These are phyloP conservation scores for Ruditapes philippinarum DNA, from an alignment of 1,140 invertebrate genomes.

Conservation along the genomic window DNA sequence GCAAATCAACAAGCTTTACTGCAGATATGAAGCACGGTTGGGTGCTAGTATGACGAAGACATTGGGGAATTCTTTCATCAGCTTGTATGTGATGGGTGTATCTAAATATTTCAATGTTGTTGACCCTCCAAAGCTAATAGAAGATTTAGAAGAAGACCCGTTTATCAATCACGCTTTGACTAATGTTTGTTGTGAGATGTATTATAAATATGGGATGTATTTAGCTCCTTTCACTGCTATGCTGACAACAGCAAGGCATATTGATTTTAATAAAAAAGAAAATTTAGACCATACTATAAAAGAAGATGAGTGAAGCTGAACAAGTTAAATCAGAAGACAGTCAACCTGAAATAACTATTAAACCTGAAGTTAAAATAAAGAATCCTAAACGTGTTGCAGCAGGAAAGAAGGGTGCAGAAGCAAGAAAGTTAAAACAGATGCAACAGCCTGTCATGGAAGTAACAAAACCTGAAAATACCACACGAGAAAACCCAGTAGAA, in stretches of 20 bases:
- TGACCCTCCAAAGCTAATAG: conserved; percentile 29
- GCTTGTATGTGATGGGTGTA: too few relatives aligned
- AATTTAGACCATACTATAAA: neutral
- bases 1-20: conserved; percentile 50
- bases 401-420: conserved; percentile 15
- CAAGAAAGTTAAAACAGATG: neutral
- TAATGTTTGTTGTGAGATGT: conserved; percentile 4
- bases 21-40: conserved; percentile 53
- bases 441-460: neutral
- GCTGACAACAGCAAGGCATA: too few relatives aligned
- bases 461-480: neutral
- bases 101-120: too few relatives aligned
- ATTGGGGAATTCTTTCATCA: conserved; percentile 50
- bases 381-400: conserved; percentile 3
- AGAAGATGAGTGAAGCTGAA: conserved; percentile 24
- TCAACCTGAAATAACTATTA: too few relatives aligned
- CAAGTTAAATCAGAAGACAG: neutral
- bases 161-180: too few relatives aligned
- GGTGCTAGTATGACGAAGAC: conserved; percentile 51
- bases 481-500: too few relatives aligned
- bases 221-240: conserved; percentile 33
- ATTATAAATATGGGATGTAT: conserved; percentile 34
- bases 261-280: neutral
- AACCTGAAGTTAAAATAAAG: neutral
- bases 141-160: conserved; percentile 38